Evolutionary conservation across 2,888 invertebrate species (phyloP).

Genomic region (Troides helena): DNA sequence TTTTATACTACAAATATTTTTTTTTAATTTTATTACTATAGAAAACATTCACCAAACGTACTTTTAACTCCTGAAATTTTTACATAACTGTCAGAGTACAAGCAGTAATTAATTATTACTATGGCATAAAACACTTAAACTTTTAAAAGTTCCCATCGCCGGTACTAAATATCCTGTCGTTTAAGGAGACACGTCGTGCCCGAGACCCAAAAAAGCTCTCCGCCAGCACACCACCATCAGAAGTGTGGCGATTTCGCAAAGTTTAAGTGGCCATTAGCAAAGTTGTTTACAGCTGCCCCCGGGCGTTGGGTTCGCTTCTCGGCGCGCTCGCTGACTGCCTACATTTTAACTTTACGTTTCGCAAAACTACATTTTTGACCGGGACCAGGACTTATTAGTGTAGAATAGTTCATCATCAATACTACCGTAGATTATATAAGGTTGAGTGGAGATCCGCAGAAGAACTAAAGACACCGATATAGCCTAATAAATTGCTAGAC

Average conservation of each 20-base stretch:
- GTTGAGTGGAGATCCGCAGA: no score
- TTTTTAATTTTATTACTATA: no score
- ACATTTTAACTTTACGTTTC: conserved; percentile 16
- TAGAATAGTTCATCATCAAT: no score
- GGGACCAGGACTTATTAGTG: neutral
- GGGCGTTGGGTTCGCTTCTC: conserved; percentile 46
- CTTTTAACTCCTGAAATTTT: neutral
- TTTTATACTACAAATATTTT: no score
- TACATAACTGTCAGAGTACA: neutral
- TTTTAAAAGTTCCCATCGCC: conserved; percentile 20
- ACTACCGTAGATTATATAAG: no score
- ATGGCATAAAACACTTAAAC: conserved; percentile 13
- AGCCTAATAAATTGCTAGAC: no score
- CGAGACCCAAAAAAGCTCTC: conserved; percentile 26
- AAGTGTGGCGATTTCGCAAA: conserved; percentile 59
- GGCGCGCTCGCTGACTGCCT: conserved; percentile 27
- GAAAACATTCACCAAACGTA: no score
- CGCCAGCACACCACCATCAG: conserved; percentile 16
- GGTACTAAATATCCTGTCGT: conserved; percentile 24
- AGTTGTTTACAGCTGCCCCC: conserved; percentile 67
- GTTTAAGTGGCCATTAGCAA: conserved; percentile 68
- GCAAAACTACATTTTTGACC: neutral
- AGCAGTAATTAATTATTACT: neutral
- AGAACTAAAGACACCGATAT: no score
- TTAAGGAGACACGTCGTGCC: conserved; percentile 26